Evolutionary conservation across 2,888 invertebrate genomes (phyloP).

Genomic region (Sturmia bella): DNA sequence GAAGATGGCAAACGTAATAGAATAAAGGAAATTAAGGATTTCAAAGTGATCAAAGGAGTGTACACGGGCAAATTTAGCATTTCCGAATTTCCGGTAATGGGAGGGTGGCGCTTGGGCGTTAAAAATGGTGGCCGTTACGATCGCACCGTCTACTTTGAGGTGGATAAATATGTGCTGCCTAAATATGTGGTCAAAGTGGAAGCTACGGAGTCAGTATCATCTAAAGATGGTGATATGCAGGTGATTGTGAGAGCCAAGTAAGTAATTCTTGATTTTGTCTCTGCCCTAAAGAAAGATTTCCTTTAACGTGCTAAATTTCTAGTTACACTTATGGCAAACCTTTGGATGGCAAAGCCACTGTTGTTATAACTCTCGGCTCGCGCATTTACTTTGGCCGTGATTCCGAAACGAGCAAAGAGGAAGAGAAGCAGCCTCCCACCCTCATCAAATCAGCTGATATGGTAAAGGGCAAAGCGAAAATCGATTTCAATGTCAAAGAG

Average conservation of each 20-base stretch:
- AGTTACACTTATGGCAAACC: conserved; percentile 90
- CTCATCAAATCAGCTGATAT: conserved; percentile 74
- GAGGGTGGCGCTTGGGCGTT: conserved; percentile 88
- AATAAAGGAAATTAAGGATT: conserved; percentile 90
- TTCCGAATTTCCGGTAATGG: conserved; percentile 90
- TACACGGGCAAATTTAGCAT: conserved; percentile 89
- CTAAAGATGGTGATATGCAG: conserved; percentile 89
- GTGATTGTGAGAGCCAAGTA: conserved; percentile 85
- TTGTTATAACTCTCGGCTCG: conserved; percentile 81
- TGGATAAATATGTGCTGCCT: conserved; percentile 95
- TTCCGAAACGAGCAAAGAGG: conserved; percentile 23
- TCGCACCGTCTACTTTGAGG: conserved; percentile 82
- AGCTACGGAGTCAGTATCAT: conserved; percentile 90
- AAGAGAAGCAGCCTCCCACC: conserved; percentile 70
- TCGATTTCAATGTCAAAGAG: conserved; percentile 76
- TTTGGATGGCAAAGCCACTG: conserved; percentile 92
- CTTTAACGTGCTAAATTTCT: background rate
- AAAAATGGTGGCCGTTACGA: conserved; percentile 71
- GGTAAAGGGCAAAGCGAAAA: conserved; percentile 78
- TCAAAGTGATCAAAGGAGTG: conserved; percentile 81
- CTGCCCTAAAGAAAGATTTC: too few relatives aligned
- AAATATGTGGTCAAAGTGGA: conserved; percentile 94
- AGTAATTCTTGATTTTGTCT: too few relatives aligned
- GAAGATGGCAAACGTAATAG: conserved; percentile 90
- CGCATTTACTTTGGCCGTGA: conserved; percentile 79